Percentiles rank a stretch among this genome's conserved stretches.
These are phyloP conservation scores for Betta splendens DNA, from an alignment of 2,797 vertebrate species.

Conservation along the genomic window DNA sequence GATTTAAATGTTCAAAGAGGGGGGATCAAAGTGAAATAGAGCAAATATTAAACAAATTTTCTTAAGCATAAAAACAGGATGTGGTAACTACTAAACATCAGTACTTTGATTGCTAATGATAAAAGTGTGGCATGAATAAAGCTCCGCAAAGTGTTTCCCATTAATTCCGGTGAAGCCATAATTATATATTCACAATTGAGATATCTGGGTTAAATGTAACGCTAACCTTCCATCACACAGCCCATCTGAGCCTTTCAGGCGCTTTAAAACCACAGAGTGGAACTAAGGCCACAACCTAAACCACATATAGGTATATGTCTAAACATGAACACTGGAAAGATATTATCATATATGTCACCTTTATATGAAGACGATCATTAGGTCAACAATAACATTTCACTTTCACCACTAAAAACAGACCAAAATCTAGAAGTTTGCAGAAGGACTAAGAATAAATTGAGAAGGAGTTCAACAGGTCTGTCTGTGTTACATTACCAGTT, in stretches of 20 bases:
- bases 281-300: conserved; percentile 18
- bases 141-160: too few species aligned
- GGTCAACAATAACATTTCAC: neutral
- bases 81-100: neutral
- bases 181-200: neutral
- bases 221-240: neutral
- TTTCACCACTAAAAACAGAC: conserved; percentile 1
- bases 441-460: conserved; percentile 12
- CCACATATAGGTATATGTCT: conserved; percentile 29
- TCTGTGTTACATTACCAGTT: conserved; percentile 28
- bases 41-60: too few species aligned
- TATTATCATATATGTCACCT: neutral
- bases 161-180: too few species aligned
- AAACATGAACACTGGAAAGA: neutral
- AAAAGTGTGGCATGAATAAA: neutral
- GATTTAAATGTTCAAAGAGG: too few species aligned
- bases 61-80: too few species aligned
- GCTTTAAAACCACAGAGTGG: conserved; percentile 15
- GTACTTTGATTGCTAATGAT: neutral
- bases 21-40: too few species aligned
- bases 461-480: conserved; percentile 24
- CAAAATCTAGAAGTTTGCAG: conserved; percentile 15
- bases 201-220: neutral
- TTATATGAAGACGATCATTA: neutral
- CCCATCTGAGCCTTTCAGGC: neutral